Percentiles rank a stretch among this genome's conserved stretches.
Conservation (phyloP, 2,113 vertebrate genomes). For the Isurus oxyrinchus region DNA sequence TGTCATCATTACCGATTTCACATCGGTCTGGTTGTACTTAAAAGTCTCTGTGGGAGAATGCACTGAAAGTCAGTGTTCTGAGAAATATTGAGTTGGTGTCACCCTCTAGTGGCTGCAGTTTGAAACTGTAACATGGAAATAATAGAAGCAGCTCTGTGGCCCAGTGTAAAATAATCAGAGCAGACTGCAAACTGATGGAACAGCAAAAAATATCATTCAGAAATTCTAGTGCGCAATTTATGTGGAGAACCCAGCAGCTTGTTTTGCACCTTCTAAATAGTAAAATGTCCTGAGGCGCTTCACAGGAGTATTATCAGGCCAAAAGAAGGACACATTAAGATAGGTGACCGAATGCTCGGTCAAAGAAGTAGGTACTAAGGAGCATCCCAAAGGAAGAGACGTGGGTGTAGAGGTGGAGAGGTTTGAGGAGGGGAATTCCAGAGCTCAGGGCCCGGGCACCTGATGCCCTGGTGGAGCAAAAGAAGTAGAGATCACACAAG, state of each 20-base stretch:
- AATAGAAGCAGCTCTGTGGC: neutral
- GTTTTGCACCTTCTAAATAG: neutral
- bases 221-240: neutral
- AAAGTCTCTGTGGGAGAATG: neutral
- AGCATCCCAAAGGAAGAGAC: neutral
- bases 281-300: neutral
- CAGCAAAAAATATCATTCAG: neutral
- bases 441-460: neutral
- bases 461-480: neutral
- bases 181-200: neutral
- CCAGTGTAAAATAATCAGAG: neutral
- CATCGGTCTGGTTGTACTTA: neutral
- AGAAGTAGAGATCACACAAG: neutral
- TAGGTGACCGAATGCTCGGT: neutral
- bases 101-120: neutral
- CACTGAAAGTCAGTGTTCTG: neutral
- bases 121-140: neutral
- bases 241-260: neutral
- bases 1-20: neutral
- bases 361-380: neutral
- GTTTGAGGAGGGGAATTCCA: neutral
- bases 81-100: neutral
- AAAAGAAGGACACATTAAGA: neutral
- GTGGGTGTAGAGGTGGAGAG: neutral
- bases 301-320: neutral